Evolutionary conservation across 2,888 invertebrate species (phyloP), one percentile per base, ranked within the genome.

Genomic region (Cyclophora punctaria): DNA sequence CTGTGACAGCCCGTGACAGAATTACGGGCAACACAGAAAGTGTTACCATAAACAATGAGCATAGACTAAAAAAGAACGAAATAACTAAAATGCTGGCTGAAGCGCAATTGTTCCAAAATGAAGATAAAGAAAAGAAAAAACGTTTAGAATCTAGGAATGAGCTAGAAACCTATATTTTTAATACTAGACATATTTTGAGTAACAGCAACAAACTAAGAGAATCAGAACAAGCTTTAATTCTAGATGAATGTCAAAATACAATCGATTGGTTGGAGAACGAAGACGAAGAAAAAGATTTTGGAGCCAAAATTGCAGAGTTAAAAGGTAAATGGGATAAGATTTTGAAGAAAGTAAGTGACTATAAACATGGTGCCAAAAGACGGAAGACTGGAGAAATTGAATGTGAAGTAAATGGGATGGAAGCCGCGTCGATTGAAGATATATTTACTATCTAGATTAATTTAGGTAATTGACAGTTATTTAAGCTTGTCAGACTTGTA

Each of bases 71-170:
- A 3, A 70, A 71, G 7, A 52, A 63, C 0, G 76, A 83, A 6
- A 75, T 84, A 4, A 58, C 50, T 0, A 71, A 67, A 42, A 83
- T 84, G 83, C 67, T 82, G 5, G 63, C 67, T 0, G 76, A 82
- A 33, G 83, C 83, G 0, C 60, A 70, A 5, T 57, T 55, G 0
- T 79, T 73, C 40, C 67, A 58, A 3, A 72, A 77, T 46, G 76
- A 82, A 41, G 84, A 85, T 41, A 67, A 41, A 3, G 82, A 84
- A 45, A 70, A 71, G 7, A 82, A 67, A 53, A 53, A 52, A 1
- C 65, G 78, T 5, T 60, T 84, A 3, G 80, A 83, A 68, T 73
- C 68, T 0, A 72, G 78, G 34, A 83, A 85, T 41, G 78, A 81
- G 44, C 42, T 84, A 34, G 84, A 85, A 60, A 66, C 73, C 0